Conservation (phyloP, 2,113 vertebrate species). For the Myanophis thanlyinensis region DNA sequence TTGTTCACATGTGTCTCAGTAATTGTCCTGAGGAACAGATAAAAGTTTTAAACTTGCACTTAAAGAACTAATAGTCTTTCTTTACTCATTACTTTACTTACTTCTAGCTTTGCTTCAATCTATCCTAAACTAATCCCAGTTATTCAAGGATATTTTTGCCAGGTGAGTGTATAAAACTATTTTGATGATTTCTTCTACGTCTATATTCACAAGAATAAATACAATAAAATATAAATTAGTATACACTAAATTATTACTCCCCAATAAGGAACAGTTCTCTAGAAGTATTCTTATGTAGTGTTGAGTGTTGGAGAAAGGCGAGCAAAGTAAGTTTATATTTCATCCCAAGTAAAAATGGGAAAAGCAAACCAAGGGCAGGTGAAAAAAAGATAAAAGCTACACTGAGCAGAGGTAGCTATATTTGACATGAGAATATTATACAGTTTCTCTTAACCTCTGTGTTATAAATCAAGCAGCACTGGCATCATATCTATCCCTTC, state of each 20-base stretch:
- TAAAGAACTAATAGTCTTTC: not conserved
- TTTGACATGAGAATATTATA: not conserved
- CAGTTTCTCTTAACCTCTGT: not conserved
- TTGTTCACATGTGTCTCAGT: no score
- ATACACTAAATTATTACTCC: not conserved
- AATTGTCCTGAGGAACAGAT: no score
- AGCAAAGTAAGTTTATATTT: not conserved
- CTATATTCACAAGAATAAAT: constrained; percentile 41
- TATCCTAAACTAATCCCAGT: not conserved
- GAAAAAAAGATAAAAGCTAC: not conserved
- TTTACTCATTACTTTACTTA: not conserved
- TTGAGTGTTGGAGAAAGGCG: constrained; percentile 18
- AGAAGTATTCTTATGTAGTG: constrained; percentile 18
- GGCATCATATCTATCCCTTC: not conserved
- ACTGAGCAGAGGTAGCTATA: not conserved
- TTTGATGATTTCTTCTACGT: constrained; percentile 41
- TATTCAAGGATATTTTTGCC: not conserved
- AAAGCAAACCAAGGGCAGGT: not conserved
- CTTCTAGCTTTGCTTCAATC: not conserved
- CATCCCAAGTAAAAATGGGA: not conserved
- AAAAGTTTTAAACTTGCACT: not conserved
- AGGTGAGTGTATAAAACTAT: not conserved
- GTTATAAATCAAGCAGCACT: not conserved
- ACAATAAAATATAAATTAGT: constrained; percentile 34
- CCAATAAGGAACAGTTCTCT: not conserved